Conservation (phyloP, 2,113 vertebrate genomes). For the Laticauda colubrina region DNA sequence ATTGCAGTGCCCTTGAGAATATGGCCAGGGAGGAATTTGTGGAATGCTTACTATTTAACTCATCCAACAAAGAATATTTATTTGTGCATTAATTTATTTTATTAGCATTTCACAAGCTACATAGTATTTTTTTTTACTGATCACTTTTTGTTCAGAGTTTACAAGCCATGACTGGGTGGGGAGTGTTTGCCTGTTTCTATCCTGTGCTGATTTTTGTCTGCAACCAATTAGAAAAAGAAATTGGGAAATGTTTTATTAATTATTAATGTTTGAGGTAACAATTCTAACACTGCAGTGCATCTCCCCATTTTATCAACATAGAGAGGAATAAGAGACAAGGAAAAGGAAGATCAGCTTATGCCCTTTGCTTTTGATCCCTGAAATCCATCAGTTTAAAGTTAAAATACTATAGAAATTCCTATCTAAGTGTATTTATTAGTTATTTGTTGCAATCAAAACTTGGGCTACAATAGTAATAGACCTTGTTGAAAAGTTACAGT, state of each 20-base stretch:
- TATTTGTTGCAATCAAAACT: neutral
- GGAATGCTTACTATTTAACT: conserved; percentile 47
- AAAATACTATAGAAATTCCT: neutral
- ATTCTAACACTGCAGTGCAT: neutral
- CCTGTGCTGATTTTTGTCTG: conserved; percentile 26
- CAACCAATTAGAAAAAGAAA: conserved; percentile 30
- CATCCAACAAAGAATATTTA: conserved; percentile 59
- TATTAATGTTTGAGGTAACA: neutral
- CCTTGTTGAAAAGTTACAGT: neutral
- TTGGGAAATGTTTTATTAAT: neutral
- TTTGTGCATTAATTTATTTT: conserved; percentile 70
- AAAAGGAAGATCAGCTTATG: neutral
- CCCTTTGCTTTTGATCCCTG: neutral
- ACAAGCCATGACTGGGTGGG: conserved; percentile 53
- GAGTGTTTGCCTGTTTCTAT: conserved; percentile 29
- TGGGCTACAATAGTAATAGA: neutral
- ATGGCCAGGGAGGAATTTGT: conserved; percentile 38
- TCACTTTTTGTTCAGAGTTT: conserved; percentile 64
- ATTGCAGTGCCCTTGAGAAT: conserved; percentile 25
- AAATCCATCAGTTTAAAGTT: neutral
- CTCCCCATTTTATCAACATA: neutral
- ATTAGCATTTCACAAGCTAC: conserved; percentile 57
- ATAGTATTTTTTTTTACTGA: conserved; percentile 48
- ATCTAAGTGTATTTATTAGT: neutral
- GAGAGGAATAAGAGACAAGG: neutral